A percentile compares a stretch with the other conserved stretches of the same genome.
Evolutionary conservation across 37 sponge, comb jelly and placozoan genomes (phyloP).

Genomic region (Geodia barretti): DNA sequence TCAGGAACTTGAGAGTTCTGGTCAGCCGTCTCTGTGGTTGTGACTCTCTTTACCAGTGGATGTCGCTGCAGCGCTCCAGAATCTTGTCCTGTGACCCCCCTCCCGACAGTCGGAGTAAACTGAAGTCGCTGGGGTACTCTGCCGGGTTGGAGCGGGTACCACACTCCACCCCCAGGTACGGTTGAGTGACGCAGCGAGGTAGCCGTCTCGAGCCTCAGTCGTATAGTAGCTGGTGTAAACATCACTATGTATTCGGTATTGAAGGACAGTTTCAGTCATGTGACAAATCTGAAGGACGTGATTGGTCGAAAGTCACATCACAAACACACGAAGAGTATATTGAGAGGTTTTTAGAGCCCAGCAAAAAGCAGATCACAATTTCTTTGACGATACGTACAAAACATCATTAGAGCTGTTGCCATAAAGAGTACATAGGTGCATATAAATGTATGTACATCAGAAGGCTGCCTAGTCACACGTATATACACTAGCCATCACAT

Average conservation of each 20-base stretch:
- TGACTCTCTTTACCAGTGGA: conserved; percentile 62
- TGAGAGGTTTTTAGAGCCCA: too few species aligned
- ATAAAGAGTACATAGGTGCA: too few species aligned
- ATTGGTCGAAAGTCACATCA: too few species aligned
- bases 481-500: too few species aligned
- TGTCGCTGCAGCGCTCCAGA: conserved; percentile 52
- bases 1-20: conserved; percentile 15
- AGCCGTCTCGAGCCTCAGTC: conserved; percentile 51
- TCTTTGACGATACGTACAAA: too few species aligned
- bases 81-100: conserved; percentile 2
- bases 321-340: too few species aligned
- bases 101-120: conserved; percentile 51
- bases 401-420: too few species aligned
- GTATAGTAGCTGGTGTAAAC: conserved; percentile 84
- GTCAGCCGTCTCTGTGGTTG: conserved; percentile 79
- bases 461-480: too few species aligned
- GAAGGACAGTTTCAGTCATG: background rate
- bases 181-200: conserved; percentile 67
- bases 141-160: conserved; percentile 55
- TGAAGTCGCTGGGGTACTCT: conserved; percentile 87
- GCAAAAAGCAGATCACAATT: too few species aligned
- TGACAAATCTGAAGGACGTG: background rate
- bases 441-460: too few species aligned
- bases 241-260: conserved; percentile 81
- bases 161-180: conserved; percentile 51